A percentile compares a stretch with the other conserved stretches of the same genome.
Conservation (phyloP, 2,888 invertebrate genomes). For the Phengaris alcon region DNA sequence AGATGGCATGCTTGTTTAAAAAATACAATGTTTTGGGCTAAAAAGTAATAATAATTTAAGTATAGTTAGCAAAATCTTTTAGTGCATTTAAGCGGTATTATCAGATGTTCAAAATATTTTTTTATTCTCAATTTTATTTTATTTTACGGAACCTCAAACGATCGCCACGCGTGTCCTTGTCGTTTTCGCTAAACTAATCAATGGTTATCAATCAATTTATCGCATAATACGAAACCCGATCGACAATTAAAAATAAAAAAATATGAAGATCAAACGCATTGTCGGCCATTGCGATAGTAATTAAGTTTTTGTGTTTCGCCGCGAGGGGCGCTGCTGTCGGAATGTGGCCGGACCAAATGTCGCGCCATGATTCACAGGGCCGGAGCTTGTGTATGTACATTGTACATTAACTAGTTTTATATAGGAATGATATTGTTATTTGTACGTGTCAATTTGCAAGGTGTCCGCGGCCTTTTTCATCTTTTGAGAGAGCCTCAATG, state of each 20-base stretch:
- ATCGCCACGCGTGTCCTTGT: not conserved
- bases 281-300: slow-evolving; percentile 28
- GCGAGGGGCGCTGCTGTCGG: slow-evolving; percentile 40
- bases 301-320: slow-evolving; percentile 11
- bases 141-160: not conserved
- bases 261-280: slow-evolving; percentile 24
- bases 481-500: not conserved
- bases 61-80: too few relatives aligned
- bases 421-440: slow-evolving; percentile 7
- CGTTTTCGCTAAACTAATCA: slow-evolving; percentile 4
- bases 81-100: too few relatives aligned
- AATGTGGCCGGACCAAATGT: slow-evolving; percentile 44
- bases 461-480: not conserved
- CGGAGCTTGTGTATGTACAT: slow-evolving; percentile 4
- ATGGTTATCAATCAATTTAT: slow-evolving; percentile 27
- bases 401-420: slow-evolving; percentile 10
- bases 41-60: too few relatives aligned
- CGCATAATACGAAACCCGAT: slow-evolving; percentile 25
- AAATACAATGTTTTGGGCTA: not conserved
- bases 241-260: slow-evolving; percentile 24
- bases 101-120: not conserved
- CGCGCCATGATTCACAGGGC: slow-evolving; percentile 35
- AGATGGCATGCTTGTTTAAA: not conserved
- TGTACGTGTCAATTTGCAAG: slow-evolving; percentile 32
- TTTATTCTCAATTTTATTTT: not conserved